Evolutionary conservation across 2,797 vertebrate species (phyloP).

Genomic region (Chiloscyllium punctatum): DNA sequence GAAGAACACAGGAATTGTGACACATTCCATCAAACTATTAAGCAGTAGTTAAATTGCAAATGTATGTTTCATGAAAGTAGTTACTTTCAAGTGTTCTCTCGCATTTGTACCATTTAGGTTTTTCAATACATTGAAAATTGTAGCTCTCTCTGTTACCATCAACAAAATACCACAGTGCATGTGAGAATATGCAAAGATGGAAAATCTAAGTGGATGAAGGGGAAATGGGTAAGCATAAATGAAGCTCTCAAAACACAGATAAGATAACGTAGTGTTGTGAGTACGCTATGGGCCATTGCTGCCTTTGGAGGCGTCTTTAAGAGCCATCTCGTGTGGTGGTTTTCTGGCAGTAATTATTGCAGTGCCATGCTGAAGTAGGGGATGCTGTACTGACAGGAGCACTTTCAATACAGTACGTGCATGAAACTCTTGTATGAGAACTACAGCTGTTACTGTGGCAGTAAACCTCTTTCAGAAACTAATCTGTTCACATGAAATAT

Average conservation of each 20-base stretch:
- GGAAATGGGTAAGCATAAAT: background rate
- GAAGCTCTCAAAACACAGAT: background rate
- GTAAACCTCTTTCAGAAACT: background rate
- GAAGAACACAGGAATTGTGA: background rate
- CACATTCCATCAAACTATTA: background rate
- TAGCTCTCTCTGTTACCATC: background rate
- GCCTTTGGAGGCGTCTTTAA: background rate
- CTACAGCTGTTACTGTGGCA: background rate
- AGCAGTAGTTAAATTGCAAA: background rate
- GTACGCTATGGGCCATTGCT: background rate
- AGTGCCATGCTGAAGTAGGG: background rate
- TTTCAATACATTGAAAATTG: background rate
- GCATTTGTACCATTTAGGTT: background rate
- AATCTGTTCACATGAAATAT: background rate
- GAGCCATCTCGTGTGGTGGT: background rate
- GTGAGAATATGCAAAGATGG: conserved; percentile 4
- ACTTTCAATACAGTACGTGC: background rate
- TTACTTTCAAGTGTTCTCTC: background rate
- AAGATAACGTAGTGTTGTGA: background rate
- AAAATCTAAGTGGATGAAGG: background rate
- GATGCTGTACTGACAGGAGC: background rate
- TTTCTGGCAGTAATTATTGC: background rate
- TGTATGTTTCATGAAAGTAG: background rate
- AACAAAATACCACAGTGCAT: background rate
- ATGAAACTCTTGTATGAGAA: background rate